A percentile compares a stretch with the other conserved stretches of the same genome.
Evolutionary conservation across 92 coral and sea anemone species (phyloP).

Genomic region (Zoanthus solanderi): DNA sequence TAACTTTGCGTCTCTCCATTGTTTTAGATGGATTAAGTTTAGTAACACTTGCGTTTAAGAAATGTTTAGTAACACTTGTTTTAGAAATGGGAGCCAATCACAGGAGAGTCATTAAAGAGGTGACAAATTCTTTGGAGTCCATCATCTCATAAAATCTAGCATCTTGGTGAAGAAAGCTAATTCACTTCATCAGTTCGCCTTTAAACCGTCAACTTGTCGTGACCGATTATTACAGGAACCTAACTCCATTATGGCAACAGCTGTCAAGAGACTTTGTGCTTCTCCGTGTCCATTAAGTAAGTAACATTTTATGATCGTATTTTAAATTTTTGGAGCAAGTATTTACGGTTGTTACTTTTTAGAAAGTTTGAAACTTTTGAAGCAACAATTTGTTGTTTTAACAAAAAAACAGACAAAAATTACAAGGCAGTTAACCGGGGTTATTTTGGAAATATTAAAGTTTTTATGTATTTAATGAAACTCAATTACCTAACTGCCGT

Average conservation of each 20-base stretch:
- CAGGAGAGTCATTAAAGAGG: neutral
- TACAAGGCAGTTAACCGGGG: too few species aligned
- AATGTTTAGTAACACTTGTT: conserved; percentile 1
- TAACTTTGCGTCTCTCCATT: neutral
- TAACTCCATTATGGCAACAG: conserved; percentile 4
- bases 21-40: neutral
- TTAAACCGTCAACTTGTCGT: neutral
- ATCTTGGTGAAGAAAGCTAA: neutral
- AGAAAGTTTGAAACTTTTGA: too few species aligned
- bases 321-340: too few species aligned
- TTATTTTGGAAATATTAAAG: too few species aligned
- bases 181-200: neutral
- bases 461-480: too few species aligned
- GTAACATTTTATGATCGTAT: neutral
- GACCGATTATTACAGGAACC: neutral
- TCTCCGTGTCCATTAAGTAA: neutral
- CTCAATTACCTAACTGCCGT: too few species aligned
- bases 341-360: too few species aligned
- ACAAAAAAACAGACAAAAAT: too few species aligned
- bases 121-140: conserved; percentile 1
- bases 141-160: neutral
- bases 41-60: neutral
- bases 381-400: too few species aligned
- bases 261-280: neutral
- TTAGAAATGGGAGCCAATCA: neutral